phyloP scores from a whole-genome alignment of 2,888 invertebrate species.

The Neoscelio sp. region DNA sequence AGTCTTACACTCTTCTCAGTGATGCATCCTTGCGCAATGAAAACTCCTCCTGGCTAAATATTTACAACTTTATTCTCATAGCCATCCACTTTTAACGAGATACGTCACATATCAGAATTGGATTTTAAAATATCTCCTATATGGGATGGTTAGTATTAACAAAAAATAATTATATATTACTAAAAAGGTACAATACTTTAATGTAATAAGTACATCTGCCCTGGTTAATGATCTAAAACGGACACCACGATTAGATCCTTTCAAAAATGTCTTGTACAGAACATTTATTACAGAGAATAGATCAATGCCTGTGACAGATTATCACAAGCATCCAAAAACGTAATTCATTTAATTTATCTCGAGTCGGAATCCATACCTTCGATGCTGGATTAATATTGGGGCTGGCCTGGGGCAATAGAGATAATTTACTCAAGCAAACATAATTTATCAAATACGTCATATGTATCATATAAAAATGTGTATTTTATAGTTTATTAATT shows the following conservation, averaged over 20 bases:
- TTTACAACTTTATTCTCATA: conserved; percentile 51
- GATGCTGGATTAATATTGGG: conserved; percentile 18
- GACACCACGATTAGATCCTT: conserved; percentile 7
- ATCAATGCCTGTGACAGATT: conserved; percentile 11
- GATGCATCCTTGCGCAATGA: conserved; percentile 16
- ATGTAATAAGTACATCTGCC: not conserved
- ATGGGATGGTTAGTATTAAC: conserved; percentile 2
- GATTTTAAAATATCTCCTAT: conserved; percentile 24
- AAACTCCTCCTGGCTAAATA: conserved; percentile 40
- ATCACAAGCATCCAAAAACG: conserved; percentile 47
- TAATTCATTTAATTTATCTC: conserved; percentile 38
- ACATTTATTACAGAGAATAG: conserved; percentile 26
- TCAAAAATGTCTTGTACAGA: conserved; percentile 1
- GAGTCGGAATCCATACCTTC: conserved; percentile 11
- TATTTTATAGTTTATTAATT: too few relatives aligned
- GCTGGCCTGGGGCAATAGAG: conserved; percentile 14
- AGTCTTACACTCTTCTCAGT: conserved; percentile 10
- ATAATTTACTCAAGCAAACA: conserved; percentile 13
- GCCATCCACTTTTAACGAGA: conserved; percentile 59
- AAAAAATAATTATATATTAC: not conserved
- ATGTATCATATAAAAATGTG: too few relatives aligned
- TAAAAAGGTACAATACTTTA: too few relatives aligned
- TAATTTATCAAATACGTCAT: conserved; percentile 7
- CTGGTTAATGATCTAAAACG: conserved; percentile 46
- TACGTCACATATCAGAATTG: conserved; percentile 23